Evolutionary conservation across 2,888 invertebrate genomes (phyloP), one percentile per base, ranked within the genome.

Genomic region (Lymantria dispar): DNA sequence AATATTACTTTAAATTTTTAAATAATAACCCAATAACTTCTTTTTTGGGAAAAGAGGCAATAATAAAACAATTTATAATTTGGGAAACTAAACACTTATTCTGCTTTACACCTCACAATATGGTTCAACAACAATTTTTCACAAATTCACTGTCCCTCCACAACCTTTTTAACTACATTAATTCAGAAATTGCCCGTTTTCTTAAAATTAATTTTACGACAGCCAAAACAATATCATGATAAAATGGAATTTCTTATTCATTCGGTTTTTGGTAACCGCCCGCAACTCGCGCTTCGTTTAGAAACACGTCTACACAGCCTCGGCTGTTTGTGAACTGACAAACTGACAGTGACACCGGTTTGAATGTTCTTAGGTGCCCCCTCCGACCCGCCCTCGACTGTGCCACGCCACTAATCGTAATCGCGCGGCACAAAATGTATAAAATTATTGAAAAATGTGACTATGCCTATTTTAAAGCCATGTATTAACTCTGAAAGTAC

Each of bases 241-340:
- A 63, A 68, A 66, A 52, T 85, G 87, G 82, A 85, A 78, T 78
- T 77, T 59, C 22, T 22, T 22, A 22, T 22, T 65, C 64, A 68
- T 63, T 68, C 76, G 80, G 81, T 83, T 3, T 22, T 22, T 79
- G 70, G 62, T 59, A 62, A 65, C 62, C 58, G 64, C 65, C 60
- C 60, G 60, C 50, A 58, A 52, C 49, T 62, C 45, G 52, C 45
- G 48, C 57, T 72, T 52, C 80, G 84, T 85, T 85, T 80, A 59
- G 70, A 81, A 84, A 82, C 80, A 78, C 79, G 75, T 33, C 10
- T 33, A 58, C 72, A 63, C 76, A 65, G 59, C 68, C 78, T 80
- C 82, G 76, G 78, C 80, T 77, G 83, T 83, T 80, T 72, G 72
- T 72, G 75, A 80, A 88, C 85, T 85, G 78, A 83, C 65, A 33